phyloP scores from a whole-genome alignment of 2,113 vertebrate genomes.

The Gracilinanus agilis region DNA sequence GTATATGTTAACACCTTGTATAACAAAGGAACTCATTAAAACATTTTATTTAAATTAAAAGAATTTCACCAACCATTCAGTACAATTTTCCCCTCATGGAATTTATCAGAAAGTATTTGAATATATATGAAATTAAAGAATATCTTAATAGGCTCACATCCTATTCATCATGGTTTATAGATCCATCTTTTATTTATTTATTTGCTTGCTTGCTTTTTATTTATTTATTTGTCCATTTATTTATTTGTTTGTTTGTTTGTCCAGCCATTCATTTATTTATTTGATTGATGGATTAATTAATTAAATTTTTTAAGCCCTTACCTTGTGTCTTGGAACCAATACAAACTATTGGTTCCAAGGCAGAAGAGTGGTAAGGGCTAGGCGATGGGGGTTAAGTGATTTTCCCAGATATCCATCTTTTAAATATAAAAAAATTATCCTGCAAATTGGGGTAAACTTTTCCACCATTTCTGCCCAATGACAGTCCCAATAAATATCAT shows the following conservation, averaged over 20 bases:
- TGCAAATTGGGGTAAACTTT: background rate
- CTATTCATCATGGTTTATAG: background rate
- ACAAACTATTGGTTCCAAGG: too few species aligned
- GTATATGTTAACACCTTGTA: background rate
- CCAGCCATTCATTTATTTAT: too few species aligned
- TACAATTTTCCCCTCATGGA: background rate
- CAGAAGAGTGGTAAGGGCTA: too few species aligned
- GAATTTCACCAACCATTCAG: background rate
- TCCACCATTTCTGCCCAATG: background rate
- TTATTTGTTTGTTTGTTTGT: too few species aligned
- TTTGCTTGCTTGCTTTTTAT: too few species aligned
- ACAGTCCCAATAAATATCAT: background rate
- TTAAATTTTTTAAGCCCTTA: too few species aligned
- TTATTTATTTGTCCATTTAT: too few species aligned
- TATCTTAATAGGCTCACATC: background rate
- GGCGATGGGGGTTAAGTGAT: too few species aligned
- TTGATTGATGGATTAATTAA: too few species aligned
- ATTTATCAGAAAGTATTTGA: background rate
- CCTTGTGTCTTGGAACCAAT: too few species aligned
- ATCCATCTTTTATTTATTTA: background rate
- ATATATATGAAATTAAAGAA: background rate
- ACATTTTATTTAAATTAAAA: background rate
- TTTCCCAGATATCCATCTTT: too few species aligned
- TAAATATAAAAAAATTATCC: background rate
- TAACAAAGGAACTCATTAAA: background rate